phyloP scores from a whole-genome alignment of 2,797 vertebrate species.

The Microchirus variegatus region DNA sequence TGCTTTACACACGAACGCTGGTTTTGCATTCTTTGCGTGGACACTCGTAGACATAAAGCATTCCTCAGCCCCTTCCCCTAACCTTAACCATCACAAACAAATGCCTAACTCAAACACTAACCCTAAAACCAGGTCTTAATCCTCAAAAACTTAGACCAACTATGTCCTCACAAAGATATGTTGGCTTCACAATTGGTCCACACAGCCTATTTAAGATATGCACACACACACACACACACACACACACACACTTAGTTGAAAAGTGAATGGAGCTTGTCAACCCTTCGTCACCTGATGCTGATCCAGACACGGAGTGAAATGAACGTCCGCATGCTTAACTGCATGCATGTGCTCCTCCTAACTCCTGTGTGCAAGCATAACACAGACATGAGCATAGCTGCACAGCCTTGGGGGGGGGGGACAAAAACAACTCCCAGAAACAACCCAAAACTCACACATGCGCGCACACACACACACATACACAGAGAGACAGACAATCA shows the following conservation, averaged over 20 bases:
- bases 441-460: background rate
- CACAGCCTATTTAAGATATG: no score
- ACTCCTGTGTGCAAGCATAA: background rate
- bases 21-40: no score
- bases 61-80: no score
- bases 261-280: conserved; percentile 69
- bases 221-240: background rate
- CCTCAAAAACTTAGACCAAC: no score
- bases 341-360: conserved; percentile 12
- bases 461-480: background rate
- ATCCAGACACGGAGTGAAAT: conserved; percentile 33
- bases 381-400: conserved; percentile 12
- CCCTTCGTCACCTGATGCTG: conserved; percentile 61
- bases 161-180: no score
- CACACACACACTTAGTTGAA: conserved; percentile 13
- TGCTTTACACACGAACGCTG: background rate
- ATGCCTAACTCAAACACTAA: no score
- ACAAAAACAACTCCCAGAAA: background rate
- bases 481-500: conserved; percentile 7
- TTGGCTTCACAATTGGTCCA: no score
- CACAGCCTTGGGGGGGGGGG: background rate
- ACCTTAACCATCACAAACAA: no score
- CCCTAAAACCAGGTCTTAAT: no score
- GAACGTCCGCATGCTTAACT: conserved; percentile 16
- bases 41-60: no score